Evolutionary conservation across 2,797 vertebrate genomes (phyloP).

Genomic region (Taeniopygia guttata): DNA sequence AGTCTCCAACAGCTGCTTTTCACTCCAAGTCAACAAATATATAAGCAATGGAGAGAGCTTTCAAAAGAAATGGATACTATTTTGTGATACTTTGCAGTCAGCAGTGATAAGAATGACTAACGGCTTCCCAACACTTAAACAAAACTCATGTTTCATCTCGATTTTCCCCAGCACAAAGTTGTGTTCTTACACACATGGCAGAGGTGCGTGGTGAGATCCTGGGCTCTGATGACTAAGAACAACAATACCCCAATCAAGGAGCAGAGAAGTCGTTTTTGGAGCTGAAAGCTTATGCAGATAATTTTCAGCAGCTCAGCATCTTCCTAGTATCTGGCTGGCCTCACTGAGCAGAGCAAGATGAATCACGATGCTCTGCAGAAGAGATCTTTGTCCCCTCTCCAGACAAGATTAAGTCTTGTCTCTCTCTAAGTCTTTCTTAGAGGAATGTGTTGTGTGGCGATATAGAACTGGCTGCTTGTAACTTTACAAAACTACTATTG

Average conservation of each 20-base stretch:
- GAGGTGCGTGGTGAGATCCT: neutral
- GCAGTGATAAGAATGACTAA: neutral
- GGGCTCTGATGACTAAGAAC: neutral
- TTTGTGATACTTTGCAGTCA: neutral
- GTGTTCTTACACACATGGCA: neutral
- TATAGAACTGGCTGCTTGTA: neutral
- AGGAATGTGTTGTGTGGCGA: neutral
- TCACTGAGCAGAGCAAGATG: neutral
- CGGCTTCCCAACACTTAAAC: accelerated
- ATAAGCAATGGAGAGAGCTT: neutral
- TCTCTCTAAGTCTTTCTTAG: neutral
- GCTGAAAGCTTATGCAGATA: neutral
- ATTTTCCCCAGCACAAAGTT: neutral
- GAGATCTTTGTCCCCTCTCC: neutral
- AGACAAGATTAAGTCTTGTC: neutral
- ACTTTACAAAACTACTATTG: neutral
- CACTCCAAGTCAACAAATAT: neutral
- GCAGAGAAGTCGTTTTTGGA: neutral
- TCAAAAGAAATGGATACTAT: neutral
- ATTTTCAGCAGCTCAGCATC: slow-evolving; percentile 14
- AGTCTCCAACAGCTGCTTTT: neutral
- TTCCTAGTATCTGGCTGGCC: neutral
- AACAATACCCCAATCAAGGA: neutral
- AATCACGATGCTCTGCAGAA: neutral
- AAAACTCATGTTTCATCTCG: neutral